These are phyloP conservation scores for Magallana gigas DNA, from an alignment of 1,140 invertebrate genomes.

Conservation along the genomic window DNA sequence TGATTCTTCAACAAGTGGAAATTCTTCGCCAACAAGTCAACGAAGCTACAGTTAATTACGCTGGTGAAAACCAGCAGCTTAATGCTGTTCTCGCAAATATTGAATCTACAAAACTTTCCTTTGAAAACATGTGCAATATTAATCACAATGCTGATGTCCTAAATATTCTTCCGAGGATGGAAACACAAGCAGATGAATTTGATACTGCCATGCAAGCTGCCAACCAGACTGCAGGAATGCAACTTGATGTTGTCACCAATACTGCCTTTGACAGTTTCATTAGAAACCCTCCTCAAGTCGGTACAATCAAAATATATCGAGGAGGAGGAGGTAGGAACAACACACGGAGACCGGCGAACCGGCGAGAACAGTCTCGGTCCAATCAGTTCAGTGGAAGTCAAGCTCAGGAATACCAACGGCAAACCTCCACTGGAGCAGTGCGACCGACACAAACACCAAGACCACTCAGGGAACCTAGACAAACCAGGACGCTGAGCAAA, in stretches of 20 bases:
- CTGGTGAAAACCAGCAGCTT: conserved; percentile 57
- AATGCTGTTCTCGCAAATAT: conserved; percentile 57
- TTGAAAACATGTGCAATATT: conserved; percentile 56
- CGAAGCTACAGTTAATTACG: conserved; percentile 50
- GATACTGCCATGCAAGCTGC: conserved; percentile 53
- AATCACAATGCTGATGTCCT: conserved; percentile 58
- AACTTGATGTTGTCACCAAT: conserved; percentile 51
- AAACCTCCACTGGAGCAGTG: conserved; percentile 37
- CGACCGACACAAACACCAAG: conserved; percentile 52
- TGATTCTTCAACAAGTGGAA: conserved; percentile 56
- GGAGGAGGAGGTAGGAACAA: not conserved
- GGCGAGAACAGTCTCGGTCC: not conserved
- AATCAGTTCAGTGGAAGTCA: not conserved
- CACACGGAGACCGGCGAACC: not conserved
- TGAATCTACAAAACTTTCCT: conserved; percentile 57
- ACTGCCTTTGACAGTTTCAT: conserved; percentile 45
- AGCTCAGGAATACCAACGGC: conserved; percentile 10
- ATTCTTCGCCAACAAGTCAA: conserved; percentile 57
- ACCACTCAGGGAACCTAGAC: not conserved
- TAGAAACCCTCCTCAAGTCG: conserved; percentile 48
- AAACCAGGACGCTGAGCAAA: conserved; percentile 25
- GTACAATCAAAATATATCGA: conserved; percentile 40
- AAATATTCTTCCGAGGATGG: conserved; percentile 57
- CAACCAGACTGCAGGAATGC: not conserved
- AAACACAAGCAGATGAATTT: conserved; percentile 61